phyloP scores from a whole-genome alignment of 1,140 invertebrate species.

The Bursaphelenchus mucronatus region DNA sequence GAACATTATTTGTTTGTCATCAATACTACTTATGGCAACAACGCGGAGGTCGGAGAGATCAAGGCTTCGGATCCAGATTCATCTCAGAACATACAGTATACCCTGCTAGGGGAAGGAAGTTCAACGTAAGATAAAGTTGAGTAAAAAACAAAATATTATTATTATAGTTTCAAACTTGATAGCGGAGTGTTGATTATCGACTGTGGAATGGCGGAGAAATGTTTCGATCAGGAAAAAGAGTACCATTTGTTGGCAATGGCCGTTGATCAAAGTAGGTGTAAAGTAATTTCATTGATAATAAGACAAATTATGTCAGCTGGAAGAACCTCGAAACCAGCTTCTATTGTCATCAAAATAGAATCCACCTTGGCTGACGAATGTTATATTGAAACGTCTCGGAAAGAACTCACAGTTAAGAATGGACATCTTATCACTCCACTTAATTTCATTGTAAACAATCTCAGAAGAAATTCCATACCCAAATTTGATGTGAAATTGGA shows the following conservation, averaged over 20 bases:
- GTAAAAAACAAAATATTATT: not conserved
- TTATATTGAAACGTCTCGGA: too few species aligned
- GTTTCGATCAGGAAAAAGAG: constrained; percentile 22
- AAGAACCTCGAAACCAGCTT: too few species aligned
- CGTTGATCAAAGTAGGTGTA: constrained; percentile 4
- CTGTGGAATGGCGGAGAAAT: constrained; percentile 4
- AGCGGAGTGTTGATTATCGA: constrained; percentile 16
- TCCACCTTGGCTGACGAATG: too few species aligned
- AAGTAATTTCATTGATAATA: not conserved
- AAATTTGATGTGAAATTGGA: too few species aligned
- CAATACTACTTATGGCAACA: not conserved
- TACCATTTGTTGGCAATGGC: constrained; percentile 22
- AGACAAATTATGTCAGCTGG: too few species aligned
- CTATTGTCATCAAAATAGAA: too few species aligned
- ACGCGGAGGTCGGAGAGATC: constrained; percentile 9
- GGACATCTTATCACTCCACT: too few species aligned
- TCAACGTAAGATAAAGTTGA: constrained; percentile 6
- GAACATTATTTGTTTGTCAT: constrained; percentile 2
- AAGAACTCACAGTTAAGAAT: too few species aligned
- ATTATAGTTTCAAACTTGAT: constrained; percentile 24
- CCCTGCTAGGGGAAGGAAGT: constrained; percentile 15
- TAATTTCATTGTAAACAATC: too few species aligned
- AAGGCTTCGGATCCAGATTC: constrained; percentile 5
- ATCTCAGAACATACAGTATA: constrained; percentile 10
- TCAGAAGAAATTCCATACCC: too few species aligned